Conservation (phyloP, 1,140 invertebrate genomes). For the Drosophila setifemur region DNA sequence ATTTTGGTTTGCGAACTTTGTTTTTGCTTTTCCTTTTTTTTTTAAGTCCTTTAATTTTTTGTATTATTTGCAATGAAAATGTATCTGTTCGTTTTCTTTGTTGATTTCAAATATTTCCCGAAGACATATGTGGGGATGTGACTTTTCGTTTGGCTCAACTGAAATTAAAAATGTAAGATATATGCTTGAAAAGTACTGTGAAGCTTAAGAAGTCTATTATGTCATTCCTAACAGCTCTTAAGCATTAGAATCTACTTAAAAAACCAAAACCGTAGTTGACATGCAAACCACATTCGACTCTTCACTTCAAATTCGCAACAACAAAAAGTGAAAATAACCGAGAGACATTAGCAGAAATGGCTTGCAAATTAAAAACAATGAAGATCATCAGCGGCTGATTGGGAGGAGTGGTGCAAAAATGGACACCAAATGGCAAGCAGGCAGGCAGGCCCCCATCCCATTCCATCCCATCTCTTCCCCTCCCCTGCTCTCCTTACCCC, state of each 20-base stretch:
- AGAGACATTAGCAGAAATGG: constrained; percentile 36
- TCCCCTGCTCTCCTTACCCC: neutral
- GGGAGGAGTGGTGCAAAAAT: constrained; percentile 64
- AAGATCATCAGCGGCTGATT: constrained; percentile 69
- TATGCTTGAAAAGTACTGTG: no score
- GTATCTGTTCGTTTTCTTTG: constrained; percentile 2
- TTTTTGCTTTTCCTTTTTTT: neutral
- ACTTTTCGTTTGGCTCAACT: constrained; percentile 18
- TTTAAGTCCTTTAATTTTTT: neutral
- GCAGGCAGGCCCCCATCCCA: neutral
- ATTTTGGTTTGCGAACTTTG: constrained; percentile 15
- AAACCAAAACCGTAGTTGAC: no score
- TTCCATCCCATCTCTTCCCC: no score
- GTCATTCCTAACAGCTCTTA: no score
- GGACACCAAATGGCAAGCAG: constrained; percentile 58
- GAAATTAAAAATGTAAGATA: constrained; percentile 6
- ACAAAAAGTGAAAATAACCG: constrained; percentile 10
- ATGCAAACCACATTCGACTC: constrained; percentile 18
- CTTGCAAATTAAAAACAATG: constrained; percentile 71
- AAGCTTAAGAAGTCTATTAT: no score
- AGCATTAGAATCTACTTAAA: neutral
- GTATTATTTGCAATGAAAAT: constrained; percentile 44
- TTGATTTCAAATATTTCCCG: constrained; percentile 27
- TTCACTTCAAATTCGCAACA: neutral
- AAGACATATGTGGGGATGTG: constrained; percentile 15